Evolutionary conservation across 2,888 invertebrate genomes (phyloP).

Genomic region (Drosophila leonis): DNA sequence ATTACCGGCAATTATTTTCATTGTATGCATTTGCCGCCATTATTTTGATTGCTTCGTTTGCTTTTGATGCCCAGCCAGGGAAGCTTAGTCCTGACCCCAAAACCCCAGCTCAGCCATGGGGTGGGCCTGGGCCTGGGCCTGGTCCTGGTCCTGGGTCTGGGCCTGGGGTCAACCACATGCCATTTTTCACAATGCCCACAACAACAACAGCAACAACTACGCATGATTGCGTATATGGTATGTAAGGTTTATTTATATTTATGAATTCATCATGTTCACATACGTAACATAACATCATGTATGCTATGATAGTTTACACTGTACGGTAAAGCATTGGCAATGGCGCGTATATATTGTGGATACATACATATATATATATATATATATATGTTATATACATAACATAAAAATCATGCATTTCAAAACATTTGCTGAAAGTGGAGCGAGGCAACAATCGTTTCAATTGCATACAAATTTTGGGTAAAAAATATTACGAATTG

Average conservation of each 20-base stretch:
- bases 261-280: conserved; percentile 73
- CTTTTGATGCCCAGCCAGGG: conserved; percentile 45
- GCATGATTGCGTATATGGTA: conserved; percentile 68
- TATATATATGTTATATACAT: not conserved
- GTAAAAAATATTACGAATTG: not conserved
- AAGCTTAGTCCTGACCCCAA: conserved; percentile 15
- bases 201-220: conserved; percentile 41
- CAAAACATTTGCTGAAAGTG: conserved; percentile 29
- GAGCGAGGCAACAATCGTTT: conserved; percentile 1
- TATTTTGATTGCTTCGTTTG: conserved; percentile 81
- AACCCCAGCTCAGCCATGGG: not conserved
- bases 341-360: not conserved
- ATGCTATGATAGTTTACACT: conserved; percentile 31
- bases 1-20: conserved; percentile 81
- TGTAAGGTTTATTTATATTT: conserved; percentile 77
- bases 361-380: not conserved
- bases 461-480: conserved; percentile 15
- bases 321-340: conserved; percentile 42
- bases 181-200: conserved; percentile 49
- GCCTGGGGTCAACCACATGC: conserved; percentile 44
- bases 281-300: conserved; percentile 7
- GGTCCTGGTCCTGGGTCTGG: conserved; percentile 1
- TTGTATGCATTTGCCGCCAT: conserved; percentile 78
- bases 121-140: not conserved
- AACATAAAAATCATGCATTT: conserved; percentile 53